Percentiles rank a stretch among this genome's conserved stretches.
Conservation (phyloP, 2,888 invertebrate genomes). For the Caenorhabditis sp. region DNA sequence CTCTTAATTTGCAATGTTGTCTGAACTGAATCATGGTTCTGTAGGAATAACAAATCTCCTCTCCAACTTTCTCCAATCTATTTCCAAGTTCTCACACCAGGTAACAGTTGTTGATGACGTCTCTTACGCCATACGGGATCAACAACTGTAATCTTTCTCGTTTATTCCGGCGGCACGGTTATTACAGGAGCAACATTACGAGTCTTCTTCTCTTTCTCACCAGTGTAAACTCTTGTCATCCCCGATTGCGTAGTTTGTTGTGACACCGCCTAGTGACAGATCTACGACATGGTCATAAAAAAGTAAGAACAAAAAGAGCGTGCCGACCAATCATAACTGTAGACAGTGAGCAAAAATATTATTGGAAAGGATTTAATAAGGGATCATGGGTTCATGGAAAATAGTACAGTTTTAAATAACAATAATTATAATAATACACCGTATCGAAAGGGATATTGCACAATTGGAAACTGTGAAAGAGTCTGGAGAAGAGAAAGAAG, state of each 20-base stretch:
- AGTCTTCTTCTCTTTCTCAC: neutral
- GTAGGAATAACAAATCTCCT: neutral
- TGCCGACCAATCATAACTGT: conserved; percentile 21
- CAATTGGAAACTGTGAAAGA: conserved; percentile 13
- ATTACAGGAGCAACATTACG: conserved; percentile 45
- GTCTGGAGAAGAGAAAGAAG: neutral
- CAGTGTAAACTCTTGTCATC: conserved; percentile 27
- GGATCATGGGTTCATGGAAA: conserved; percentile 1
- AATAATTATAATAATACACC: conserved; percentile 45
- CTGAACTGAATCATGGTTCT: too few species aligned
- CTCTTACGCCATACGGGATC: conserved; percentile 39
- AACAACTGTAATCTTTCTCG: conserved; percentile 28
- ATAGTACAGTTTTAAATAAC: neutral
- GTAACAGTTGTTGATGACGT: conserved; percentile 38
- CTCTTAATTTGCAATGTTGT: too few species aligned
- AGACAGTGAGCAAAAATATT: neutral
- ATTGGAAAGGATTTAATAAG: neutral
- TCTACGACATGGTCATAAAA: conserved; percentile 43
- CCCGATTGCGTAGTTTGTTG: conserved; percentile 38
- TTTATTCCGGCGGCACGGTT: conserved; percentile 44
- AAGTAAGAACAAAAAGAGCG: conserved; percentile 26
- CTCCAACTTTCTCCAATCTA: neutral
- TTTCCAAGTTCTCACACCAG: conserved; percentile 6
- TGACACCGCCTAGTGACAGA: conserved; percentile 34
- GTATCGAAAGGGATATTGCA: conserved; percentile 48